Evolutionary conservation across 2,888 invertebrate genomes (phyloP).

Genomic region (Oeneis ivallda): DNA sequence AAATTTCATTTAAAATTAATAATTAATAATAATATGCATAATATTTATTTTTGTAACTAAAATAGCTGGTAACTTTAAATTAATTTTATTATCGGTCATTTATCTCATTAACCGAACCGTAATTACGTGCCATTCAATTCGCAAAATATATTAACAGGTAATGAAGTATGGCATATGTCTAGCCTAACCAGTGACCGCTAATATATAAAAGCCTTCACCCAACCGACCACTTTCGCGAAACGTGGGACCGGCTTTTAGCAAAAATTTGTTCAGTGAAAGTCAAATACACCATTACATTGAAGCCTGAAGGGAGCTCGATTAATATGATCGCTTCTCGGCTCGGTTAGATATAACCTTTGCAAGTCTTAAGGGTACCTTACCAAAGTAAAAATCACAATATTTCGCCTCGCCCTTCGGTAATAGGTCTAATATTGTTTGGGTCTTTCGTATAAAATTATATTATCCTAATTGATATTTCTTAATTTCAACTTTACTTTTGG

Average conservation of each 20-base stretch:
- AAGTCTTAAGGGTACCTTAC: neutral
- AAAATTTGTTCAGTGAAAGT: constrained; percentile 82
- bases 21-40: no score
- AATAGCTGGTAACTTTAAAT: no score
- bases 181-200: constrained; percentile 55
- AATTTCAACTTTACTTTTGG: no score
- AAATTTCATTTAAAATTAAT: no score
- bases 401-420: no score
- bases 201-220: constrained; percentile 52
- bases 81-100: neutral
- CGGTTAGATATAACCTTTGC: constrained; percentile 30
- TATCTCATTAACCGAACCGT: neutral
- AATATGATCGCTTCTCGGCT: constrained; percentile 51
- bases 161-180: constrained; percentile 45
- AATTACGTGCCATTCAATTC: neutral
- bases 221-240: constrained; percentile 77
- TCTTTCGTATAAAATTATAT: no score
- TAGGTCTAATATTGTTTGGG: no score
- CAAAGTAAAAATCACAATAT: neutral
- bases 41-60: no score
- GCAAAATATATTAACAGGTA: constrained; percentile 39
- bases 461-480: no score
- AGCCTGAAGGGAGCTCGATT: constrained; percentile 59
- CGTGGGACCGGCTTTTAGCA: constrained; percentile 78
- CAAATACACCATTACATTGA: constrained; percentile 49